These are phyloP conservation scores for Chrysolina oricalcia DNA, from an alignment of 2,888 invertebrate species.

Conservation along the genomic window DNA sequence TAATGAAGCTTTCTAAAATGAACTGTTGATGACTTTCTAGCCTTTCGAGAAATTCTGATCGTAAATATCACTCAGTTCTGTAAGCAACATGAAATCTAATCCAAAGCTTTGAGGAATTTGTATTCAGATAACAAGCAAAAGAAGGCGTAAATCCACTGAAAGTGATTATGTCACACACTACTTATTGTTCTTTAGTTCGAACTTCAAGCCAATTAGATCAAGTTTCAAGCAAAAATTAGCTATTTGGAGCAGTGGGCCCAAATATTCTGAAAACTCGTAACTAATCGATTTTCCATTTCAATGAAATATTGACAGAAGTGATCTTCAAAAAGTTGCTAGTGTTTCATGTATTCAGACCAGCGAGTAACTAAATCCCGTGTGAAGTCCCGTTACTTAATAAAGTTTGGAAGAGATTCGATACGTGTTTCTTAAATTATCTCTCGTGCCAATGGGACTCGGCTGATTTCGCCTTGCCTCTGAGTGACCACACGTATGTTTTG, in stretches of 20 bases:
- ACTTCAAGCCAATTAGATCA: neutral
- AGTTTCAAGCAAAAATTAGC: neutral
- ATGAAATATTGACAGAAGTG: too few species aligned
- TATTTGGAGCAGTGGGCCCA: neutral
- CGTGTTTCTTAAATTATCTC: constrained; percentile 30
- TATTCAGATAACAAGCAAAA: too few species aligned
- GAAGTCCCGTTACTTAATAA: constrained; percentile 21
- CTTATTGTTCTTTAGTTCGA: neutral
- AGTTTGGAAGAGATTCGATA: constrained; percentile 17
- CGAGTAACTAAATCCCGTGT: neutral
- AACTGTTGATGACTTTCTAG: too few species aligned
- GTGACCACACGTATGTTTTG: constrained; percentile 22
- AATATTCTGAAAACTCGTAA: too few species aligned
- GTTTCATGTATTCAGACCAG: neutral
- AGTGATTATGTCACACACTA: neutral
- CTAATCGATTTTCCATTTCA: too few species aligned
- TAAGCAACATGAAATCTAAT: too few species aligned
- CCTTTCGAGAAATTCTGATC: too few species aligned
- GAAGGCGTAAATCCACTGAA: too few species aligned
- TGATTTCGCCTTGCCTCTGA: constrained; percentile 17
- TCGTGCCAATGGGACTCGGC: constrained; percentile 1
- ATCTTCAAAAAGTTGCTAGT: too few species aligned
- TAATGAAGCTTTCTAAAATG: too few species aligned
- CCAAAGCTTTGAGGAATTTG: too few species aligned
- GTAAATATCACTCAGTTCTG: too few species aligned